Evolutionary conservation across 1,140 invertebrate species (phyloP), one percentile per base, ranked within the genome.

Genomic region (Mya arenaria): DNA sequence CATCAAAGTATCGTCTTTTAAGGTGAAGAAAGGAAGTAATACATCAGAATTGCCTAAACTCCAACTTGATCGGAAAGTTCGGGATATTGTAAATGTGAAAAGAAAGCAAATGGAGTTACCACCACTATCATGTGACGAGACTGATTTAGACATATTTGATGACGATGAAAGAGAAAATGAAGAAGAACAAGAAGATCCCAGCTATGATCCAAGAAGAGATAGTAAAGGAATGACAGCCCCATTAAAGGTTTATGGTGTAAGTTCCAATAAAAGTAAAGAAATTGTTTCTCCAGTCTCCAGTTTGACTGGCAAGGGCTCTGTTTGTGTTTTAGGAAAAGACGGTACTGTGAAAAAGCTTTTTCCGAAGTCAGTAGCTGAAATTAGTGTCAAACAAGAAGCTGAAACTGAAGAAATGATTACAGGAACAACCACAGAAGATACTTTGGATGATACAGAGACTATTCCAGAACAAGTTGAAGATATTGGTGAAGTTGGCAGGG

Each of bases 1-100:
- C 5, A 34, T 78, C n/a, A 44, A 39, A 23, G 36, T 78, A 13
- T 10, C 13, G 30, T 55, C 44, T 13, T 78, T 78, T 25, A 66
- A 48, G 34, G 75, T 78, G 55, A 32, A 28, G 34, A 36, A 75
- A 48, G 60, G 32, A 0, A 17, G 25, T n/a, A 52, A 52, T 52
- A n/a, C 48, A n/a, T 52, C 48, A 23, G 25, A 52, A n/a, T 23
- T 52, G 19, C 48, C 48, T n/a, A 52, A 52, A n/a, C 48, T 52
- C 17, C 48, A 52, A 23, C 25, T 52, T n/a, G 1, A 52, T 1
- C 4, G 25, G 19, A 52, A 10, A 4, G 17, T 52, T 23, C 19
- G 25, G 10, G 19, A 17, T 4, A 52, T 52, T 52, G 25, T 52
- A n/a, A 52, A 52, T 23, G 48, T n/a, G 19, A 52, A 52, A 52